phyloP scores from a whole-genome alignment of 1,140 invertebrate species.

The Saccostrea glomerata region DNA sequence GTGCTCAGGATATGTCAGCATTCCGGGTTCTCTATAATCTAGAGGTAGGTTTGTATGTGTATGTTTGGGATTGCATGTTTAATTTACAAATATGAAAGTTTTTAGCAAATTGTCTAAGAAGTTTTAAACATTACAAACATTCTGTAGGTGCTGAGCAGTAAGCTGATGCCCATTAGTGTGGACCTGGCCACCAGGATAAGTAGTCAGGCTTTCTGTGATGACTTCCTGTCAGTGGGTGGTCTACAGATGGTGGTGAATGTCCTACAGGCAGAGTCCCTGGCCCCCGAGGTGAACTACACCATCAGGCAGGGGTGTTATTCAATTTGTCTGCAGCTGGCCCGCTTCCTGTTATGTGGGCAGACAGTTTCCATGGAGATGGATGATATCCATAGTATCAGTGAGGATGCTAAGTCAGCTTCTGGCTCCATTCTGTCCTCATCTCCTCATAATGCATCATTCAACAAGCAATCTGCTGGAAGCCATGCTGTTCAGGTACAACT shows the following conservation, averaged over 20 bases:
- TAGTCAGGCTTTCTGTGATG: constrained; percentile 79
- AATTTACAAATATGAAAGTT: background rate
- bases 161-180: constrained; percentile 80
- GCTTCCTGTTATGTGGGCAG: constrained; percentile 75
- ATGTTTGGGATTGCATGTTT: too few species aligned
- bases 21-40: constrained; percentile 82
- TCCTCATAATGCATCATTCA: constrained; percentile 49
- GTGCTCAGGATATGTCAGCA: constrained; percentile 78
- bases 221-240: constrained; percentile 80
- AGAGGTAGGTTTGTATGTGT: constrained; percentile 75
- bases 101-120: background rate
- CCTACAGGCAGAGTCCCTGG: constrained; percentile 80
- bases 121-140: background rate
- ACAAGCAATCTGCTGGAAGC: constrained; percentile 64
- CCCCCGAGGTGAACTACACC: constrained; percentile 80
- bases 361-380: constrained; percentile 69
- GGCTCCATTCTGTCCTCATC: constrained; percentile 46
- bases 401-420: constrained; percentile 20
- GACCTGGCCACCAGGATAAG: constrained; percentile 75
- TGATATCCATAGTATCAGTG: background rate
- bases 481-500: constrained; percentile 71
- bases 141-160: constrained; percentile 80
- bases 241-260: constrained; percentile 79
- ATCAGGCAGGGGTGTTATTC: constrained; percentile 81
- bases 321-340: constrained; percentile 80